These are phyloP conservation scores for Dinoponera quadriceps DNA, from an alignment of 1,140 invertebrate genomes.

Conservation along the genomic window DNA sequence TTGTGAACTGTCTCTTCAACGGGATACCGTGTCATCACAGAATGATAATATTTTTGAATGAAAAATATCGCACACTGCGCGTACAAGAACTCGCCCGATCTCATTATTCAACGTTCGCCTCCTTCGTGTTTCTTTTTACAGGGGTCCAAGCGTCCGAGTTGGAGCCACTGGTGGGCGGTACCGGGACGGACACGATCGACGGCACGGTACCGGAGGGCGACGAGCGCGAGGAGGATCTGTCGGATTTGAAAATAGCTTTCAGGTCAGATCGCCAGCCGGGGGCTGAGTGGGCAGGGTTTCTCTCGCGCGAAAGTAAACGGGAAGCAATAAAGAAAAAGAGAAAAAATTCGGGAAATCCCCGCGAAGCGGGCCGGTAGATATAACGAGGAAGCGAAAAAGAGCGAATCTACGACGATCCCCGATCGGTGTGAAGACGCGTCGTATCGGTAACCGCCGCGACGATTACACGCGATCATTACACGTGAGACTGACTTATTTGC, in stretches of 20 bases:
- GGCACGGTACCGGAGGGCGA: constrained; percentile 87
- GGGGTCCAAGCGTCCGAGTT: constrained; percentile 88
- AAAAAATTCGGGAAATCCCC: not conserved
- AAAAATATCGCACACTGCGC: too few species aligned
- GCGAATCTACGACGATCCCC: constrained; percentile 79
- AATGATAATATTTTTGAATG: too few species aligned
- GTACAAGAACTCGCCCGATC: too few species aligned
- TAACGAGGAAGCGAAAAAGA: not conserved
- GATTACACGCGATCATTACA: constrained; percentile 30
- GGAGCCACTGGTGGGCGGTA: constrained; percentile 92
- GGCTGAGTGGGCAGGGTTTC: not conserved
- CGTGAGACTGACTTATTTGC: constrained; percentile 77
- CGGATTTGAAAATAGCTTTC: constrained; percentile 80
- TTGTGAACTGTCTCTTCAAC: too few species aligned
- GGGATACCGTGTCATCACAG: too few species aligned
- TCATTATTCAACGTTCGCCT: not conserved
- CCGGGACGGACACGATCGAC: constrained; percentile 87
- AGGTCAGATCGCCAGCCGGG: constrained; percentile 79
- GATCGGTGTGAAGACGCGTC: constrained; percentile 70
- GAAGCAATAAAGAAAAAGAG: not conserved
- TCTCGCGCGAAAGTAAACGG: not conserved
- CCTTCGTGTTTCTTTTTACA: constrained; percentile 37
- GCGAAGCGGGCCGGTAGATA: not conserved
- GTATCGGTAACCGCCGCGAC: not conserved
- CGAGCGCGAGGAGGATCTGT: constrained; percentile 82